Conservation (phyloP, 2,797 vertebrate species). For the Anguilla megastoma region DNA sequence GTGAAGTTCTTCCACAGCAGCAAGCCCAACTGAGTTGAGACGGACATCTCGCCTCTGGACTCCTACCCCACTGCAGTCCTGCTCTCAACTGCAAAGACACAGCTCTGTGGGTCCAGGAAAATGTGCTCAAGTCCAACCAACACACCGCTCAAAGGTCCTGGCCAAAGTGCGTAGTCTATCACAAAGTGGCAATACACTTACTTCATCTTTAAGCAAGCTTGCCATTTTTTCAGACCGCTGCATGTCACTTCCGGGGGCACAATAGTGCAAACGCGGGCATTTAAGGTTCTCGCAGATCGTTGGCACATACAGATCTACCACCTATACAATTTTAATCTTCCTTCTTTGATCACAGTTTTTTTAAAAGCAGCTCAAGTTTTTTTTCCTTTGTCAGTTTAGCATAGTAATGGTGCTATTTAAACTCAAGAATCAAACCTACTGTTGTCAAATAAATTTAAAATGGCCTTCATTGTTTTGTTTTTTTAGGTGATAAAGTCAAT, state of each 20-base stretch:
- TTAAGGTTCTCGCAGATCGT: not conserved
- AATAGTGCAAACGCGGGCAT: not conserved
- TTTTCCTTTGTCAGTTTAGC: not conserved
- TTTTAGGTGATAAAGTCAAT: not conserved
- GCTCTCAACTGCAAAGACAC: constrained; percentile 52
- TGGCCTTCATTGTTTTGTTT: not conserved
- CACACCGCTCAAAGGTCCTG: constrained; percentile 64
- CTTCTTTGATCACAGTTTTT: not conserved
- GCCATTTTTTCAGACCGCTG: constrained; percentile 12
- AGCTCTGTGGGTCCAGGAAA: constrained; percentile 33
- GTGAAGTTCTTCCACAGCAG: constrained; percentile 98
- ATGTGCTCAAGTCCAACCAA: constrained; percentile 46
- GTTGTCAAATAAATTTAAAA: not conserved
- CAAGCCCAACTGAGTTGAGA: constrained; percentile 86
- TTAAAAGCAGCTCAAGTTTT: not conserved
- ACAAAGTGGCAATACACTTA: constrained; percentile 34
- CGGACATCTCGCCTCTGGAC: constrained; percentile 77
- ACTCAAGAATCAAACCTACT: not conserved
- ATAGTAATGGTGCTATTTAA: no score
- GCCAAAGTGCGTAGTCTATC: constrained; percentile 64
- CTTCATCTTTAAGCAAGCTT: constrained; percentile 13
- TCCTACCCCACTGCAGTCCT: constrained; percentile 43
- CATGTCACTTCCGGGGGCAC: constrained; percentile 1
- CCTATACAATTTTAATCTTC: not conserved
- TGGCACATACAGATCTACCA: not conserved